Percentiles rank a stretch among this genome's conserved stretches.
These are phyloP conservation scores for Scaptomyza hsui DNA, from an alignment of 1,140 invertebrate species.

Conservation along the genomic window DNA sequence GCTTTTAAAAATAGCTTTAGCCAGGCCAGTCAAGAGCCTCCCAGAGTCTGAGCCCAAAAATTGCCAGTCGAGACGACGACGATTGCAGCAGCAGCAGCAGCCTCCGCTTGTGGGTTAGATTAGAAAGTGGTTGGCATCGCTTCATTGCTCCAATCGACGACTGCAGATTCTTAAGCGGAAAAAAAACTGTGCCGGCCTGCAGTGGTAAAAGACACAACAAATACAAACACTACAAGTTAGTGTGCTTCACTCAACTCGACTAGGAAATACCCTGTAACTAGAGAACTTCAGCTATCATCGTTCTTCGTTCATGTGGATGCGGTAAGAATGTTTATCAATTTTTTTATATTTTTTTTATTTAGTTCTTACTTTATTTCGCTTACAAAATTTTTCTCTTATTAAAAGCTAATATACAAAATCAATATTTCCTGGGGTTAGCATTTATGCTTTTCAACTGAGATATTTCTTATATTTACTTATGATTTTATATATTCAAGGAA, in stretches of 20 bases:
- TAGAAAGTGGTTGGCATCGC: constrained; percentile 60
- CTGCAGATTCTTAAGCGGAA: constrained; percentile 56
- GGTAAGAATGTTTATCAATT: no score
- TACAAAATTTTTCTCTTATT: no score
- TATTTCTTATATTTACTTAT: no score
- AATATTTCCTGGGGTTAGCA: no score
- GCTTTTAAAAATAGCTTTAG: constrained; percentile 62
- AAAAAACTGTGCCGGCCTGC: constrained; percentile 54
- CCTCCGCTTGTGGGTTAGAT: constrained; percentile 56
- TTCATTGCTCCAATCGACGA: constrained; percentile 17
- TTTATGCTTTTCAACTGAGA: no score
- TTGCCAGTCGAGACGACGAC: constrained; percentile 19
- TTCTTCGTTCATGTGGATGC: no score
- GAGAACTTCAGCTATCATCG: no score
- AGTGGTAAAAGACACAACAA: constrained; percentile 11
- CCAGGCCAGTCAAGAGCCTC: constrained; percentile 42
- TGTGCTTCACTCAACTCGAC: neutral
- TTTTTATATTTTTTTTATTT: no score
- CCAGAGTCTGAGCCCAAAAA: constrained; percentile 45
- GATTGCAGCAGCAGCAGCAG: constrained; percentile 25
- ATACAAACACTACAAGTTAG: constrained; percentile 9
- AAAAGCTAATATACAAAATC: no score
- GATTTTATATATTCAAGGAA: no score
- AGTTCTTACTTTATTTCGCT: no score
- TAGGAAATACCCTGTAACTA: neutral